These are phyloP conservation scores for Lerema accius DNA, from an alignment of 1,140 invertebrate species.

Conservation along the genomic window DNA sequence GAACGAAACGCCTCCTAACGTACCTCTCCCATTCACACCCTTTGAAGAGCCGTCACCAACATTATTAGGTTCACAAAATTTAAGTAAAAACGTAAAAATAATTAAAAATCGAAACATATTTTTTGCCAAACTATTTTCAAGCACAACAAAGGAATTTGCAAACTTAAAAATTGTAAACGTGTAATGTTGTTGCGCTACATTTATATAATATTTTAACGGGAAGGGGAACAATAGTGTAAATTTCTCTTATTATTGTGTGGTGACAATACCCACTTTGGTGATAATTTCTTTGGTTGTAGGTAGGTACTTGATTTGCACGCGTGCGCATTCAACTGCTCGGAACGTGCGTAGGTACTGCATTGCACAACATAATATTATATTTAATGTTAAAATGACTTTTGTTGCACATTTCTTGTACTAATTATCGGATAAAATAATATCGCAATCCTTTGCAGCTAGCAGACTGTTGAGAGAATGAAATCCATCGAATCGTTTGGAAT, in stretches of 20 bases:
- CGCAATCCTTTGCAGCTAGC: too few species aligned
- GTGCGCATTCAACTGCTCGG: slow-evolving; percentile 47
- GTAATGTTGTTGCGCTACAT: slow-evolving; percentile 36
- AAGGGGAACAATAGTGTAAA: slow-evolving; percentile 68
- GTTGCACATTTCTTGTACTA: too few species aligned
- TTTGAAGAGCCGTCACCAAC: slow-evolving; percentile 22
- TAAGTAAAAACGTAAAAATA: slow-evolving; percentile 36
- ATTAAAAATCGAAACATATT: slow-evolving; percentile 30
- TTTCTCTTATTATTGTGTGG: slow-evolving; percentile 66
- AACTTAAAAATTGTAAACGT: slow-evolving; percentile 45
- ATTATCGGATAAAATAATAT: too few species aligned
- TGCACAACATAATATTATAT: slow-evolving; percentile 11
- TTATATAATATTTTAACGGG: slow-evolving; percentile 60
- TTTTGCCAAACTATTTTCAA: too few species aligned
- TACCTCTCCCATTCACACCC: slow-evolving; percentile 26
- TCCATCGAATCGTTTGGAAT: too few species aligned
- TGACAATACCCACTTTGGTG: slow-evolving; percentile 56
- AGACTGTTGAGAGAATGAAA: too few species aligned
- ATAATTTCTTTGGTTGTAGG: slow-evolving; percentile 52
- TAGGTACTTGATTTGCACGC: slow-evolving; percentile 45
- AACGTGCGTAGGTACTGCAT: slow-evolving; percentile 46
- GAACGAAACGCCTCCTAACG: slow-evolving; percentile 30
- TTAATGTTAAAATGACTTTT: too few species aligned
- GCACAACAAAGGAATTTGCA: too few species aligned
- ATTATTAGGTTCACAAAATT: slow-evolving; percentile 40